These are phyloP conservation scores for Carlito syrichta DNA, from an alignment of 2,113 vertebrate species.

Conservation along the genomic window DNA sequence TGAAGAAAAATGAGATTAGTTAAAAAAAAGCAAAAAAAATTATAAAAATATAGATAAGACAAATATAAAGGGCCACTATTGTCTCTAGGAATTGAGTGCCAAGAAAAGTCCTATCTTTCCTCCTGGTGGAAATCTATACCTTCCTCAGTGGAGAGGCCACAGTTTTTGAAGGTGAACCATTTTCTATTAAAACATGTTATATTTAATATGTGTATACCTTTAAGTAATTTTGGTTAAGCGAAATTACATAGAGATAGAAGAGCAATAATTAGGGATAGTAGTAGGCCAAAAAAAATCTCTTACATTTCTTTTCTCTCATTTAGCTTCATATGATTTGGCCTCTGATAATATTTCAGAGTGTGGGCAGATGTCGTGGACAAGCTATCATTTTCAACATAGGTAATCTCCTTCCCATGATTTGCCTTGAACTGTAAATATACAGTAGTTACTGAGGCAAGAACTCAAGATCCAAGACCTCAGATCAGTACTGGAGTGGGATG, in stretches of 20 bases:
- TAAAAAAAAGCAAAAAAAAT: not conserved
- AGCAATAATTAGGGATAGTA: not conserved
- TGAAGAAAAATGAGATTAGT: not conserved
- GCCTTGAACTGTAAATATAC: not conserved
- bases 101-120: fast-evolving
- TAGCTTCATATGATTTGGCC: not conserved
- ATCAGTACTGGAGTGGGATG: too few species aligned
- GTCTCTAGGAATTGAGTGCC: fast-evolving
- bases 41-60: not conserved
- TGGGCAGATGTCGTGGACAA: not conserved
- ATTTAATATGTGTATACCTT: not conserved
- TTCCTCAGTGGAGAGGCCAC: fast-evolving
- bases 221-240: not conserved
- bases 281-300: too few species aligned
- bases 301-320: not conserved
- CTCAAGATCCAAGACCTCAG: too few species aligned
- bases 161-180: not conserved
- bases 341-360: not conserved
- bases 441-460: too few species aligned
- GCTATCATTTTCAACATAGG: not conserved
- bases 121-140: fast-evolving
- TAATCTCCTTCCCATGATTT: not conserved
- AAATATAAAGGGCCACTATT: not conserved
- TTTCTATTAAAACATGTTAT: not conserved
- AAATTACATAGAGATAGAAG: not conserved